Conservation (phyloP, 2,888 invertebrate species). For the Onchidella celtica region DNA sequence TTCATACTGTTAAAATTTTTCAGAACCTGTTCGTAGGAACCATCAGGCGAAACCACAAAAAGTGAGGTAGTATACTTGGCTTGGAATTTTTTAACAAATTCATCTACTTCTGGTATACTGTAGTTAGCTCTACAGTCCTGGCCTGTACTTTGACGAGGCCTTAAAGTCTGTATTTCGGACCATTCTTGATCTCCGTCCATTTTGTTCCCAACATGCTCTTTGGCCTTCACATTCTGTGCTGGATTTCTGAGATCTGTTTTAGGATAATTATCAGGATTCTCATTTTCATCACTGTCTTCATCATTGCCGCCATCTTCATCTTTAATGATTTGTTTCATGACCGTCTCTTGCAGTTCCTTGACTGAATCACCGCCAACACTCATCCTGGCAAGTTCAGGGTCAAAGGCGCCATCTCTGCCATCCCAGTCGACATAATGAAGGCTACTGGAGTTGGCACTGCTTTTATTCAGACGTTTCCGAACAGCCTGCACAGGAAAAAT, state of each 20-base stretch:
- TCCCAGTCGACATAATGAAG: constrained; percentile 29
- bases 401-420: constrained; percentile 17
- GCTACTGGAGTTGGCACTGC: constrained; percentile 34
- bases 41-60: neutral
- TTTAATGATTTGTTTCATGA: too few species aligned
- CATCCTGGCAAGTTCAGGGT: neutral
- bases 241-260: neutral
- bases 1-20: neutral
- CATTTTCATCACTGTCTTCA: neutral
- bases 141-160: neutral
- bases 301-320: neutral
- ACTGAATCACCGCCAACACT: neutral
- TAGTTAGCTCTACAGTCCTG: constrained; percentile 30
- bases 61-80: constrained; percentile 6
- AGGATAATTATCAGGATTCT: neutral
- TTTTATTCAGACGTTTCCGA: constrained; percentile 32
- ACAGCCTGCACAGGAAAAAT: constrained; percentile 2
- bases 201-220: neutral
- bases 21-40: constrained; percentile 5
- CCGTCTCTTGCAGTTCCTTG: too few species aligned
- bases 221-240: neutral
- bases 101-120: constrained; percentile 42
- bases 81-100: constrained; percentile 26
- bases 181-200: neutral
- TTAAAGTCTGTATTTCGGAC: neutral